Evolutionary conservation across 2,888 invertebrate genomes (phyloP), one percentile per base, ranked within the genome.

Genomic region (Eupeodes luniger): DNA sequence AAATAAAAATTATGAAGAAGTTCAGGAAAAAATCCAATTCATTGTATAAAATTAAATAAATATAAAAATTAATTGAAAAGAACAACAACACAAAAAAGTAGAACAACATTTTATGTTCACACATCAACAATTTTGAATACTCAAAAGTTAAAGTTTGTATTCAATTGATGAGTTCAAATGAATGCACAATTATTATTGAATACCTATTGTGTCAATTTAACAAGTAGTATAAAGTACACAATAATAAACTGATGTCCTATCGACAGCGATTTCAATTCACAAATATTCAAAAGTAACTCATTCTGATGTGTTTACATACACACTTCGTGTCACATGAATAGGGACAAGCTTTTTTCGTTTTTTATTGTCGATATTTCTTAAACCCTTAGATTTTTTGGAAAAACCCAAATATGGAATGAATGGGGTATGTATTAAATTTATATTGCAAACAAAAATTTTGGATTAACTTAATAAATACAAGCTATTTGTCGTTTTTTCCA

Each of bases 141-240:
- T 77, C 61, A 67, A 74, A n/a, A 69, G 75, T 69, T 27, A 27
- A 27, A 27, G 27, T 27, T 67, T 75, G 75, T 62, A 69, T 69
- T 67, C 53, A 61, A 84, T 80, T 81, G 55, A 61, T 67, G 59
- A 51, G 27, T 72, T 77, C 81, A 84, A 40, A 62, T 80, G 66
- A 57, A 72, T 81, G 74, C 69, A 64, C 72, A 76, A 27, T 27
- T 27, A 27, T 27, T 27, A 40, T 40, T 40, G 6, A 5, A 40
- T 5, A n/a, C n/a, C n/a, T n/a, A 40, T 69, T 64, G 55, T 6
- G 57, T 12, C 49, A 80, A 64, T 51, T 61, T 0, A 27, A 11
- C 27, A 9, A 81, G 27, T 27, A 81, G 27, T 27, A 27, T 2
- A 27, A 27, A 27, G 19, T n/a, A 64, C 64, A 16, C 67, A 4